Conservation (phyloP, 2,797 vertebrate genomes). For the Fringilla coelebs region DNA sequence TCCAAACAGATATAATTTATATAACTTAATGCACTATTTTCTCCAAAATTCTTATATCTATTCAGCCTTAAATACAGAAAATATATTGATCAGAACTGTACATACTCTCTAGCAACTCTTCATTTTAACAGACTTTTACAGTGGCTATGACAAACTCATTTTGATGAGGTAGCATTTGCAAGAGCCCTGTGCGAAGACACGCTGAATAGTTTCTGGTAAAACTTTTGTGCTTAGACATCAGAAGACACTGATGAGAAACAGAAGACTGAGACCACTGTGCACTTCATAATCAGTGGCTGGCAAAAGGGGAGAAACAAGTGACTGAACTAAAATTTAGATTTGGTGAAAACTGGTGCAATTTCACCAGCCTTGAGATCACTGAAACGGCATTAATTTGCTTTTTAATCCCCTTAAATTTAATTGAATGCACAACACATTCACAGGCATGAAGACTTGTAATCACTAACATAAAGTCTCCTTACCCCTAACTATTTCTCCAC, state of each 20-base stretch:
- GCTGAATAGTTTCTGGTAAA: background rate
- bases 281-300: background rate
- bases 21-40: background rate
- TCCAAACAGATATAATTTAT: background rate
- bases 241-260: background rate
- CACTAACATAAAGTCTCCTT: background rate
- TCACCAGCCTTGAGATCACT: background rate
- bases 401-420: background rate
- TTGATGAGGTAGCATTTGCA: constrained; percentile 44
- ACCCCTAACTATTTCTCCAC: background rate
- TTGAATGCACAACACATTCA: background rate
- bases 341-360: background rate
- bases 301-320: background rate
- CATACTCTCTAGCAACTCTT: background rate
- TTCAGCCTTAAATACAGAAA: background rate
- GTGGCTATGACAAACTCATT: background rate
- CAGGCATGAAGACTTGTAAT: background rate
- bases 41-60: background rate
- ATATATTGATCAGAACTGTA: background rate
- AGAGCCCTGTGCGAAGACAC: background rate
- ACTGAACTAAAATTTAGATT: background rate
- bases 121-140: background rate
- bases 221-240: background rate
- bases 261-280: background rate
- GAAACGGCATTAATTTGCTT: background rate